These are phyloP conservation scores for Eilema depressum DNA, from an alignment of 2,888 invertebrate genomes.

Conservation along the genomic window DNA sequence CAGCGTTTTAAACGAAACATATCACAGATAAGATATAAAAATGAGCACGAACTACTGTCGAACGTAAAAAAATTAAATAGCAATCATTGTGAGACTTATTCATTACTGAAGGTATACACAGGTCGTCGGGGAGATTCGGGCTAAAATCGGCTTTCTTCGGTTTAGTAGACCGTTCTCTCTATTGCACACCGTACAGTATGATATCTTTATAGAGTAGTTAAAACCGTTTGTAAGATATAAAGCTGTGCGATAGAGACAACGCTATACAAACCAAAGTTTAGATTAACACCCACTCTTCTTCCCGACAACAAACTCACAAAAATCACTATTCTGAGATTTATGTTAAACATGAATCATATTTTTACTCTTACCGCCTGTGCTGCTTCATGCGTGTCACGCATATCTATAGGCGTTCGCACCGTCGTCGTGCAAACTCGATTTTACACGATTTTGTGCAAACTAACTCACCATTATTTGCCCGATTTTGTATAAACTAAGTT, in stretches of 20 bases:
- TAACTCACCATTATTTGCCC: too few relatives aligned
- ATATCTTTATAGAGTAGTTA: slow-evolving; percentile 1
- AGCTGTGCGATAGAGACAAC: background rate
- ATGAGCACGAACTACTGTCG: slow-evolving; percentile 60
- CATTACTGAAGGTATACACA: background rate
- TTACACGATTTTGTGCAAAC: too few relatives aligned
- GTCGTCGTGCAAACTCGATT: too few relatives aligned
- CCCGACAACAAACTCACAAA: background rate
- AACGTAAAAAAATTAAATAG: slow-evolving; percentile 37
- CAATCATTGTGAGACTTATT: slow-evolving; percentile 42
- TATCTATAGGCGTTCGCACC: too few relatives aligned
- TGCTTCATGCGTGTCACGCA: too few relatives aligned
- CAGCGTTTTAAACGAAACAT: slow-evolving; percentile 78
- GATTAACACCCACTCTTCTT: background rate
- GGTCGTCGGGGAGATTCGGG: background rate
- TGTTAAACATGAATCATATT: background rate
- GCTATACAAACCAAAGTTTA: background rate
- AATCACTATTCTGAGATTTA: background rate
- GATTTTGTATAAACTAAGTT: too few relatives aligned
- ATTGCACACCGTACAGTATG: background rate
- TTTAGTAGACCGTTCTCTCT: background rate
- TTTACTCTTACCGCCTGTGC: background rate
- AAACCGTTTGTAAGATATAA: background rate
- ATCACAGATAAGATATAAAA: slow-evolving; percentile 81
- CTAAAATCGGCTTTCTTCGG: background rate